Percentiles rank a stretch among this genome's conserved stretches.
These are phyloP conservation scores for Pitangus sulphuratus DNA, from an alignment of 2,797 vertebrate genomes.

Conservation along the genomic window DNA sequence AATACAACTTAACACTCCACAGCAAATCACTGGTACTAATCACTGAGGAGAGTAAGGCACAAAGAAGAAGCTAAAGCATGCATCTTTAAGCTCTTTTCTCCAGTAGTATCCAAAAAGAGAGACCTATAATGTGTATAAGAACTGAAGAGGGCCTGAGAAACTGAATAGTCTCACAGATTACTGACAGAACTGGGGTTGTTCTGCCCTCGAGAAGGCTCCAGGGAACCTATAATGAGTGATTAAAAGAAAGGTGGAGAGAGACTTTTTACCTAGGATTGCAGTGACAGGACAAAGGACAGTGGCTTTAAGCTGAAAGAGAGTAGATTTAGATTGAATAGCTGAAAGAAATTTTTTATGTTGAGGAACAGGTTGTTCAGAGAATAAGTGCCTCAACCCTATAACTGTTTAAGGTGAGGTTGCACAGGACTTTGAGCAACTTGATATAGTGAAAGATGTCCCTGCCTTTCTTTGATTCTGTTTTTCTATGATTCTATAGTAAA, in stretches of 20 bases:
- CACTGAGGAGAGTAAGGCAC: not conserved
- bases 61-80: not conserved
- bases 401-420: not conserved
- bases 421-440: rapidly evolving
- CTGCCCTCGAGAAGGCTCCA: not conserved
- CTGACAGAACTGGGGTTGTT: not conserved
- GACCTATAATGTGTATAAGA: not conserved
- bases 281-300: not conserved
- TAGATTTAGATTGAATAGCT: not conserved
- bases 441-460: not conserved
- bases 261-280: not conserved
- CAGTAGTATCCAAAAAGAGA: not conserved
- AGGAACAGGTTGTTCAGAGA: not conserved
- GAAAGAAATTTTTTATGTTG: not conserved
- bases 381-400: not conserved
- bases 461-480: not conserved
- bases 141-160: not conserved
- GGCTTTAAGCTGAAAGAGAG: not conserved
- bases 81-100: not conserved
- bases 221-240: not conserved
- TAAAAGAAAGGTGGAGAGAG: not conserved
- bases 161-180: not conserved
- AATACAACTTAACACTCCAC: not conserved
- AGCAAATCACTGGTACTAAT: not conserved
- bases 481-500: not conserved